These are phyloP conservation scores for Schizopygopsis pylzovi DNA, from an alignment of 2,797 vertebrate genomes.

Conservation along the genomic window DNA sequence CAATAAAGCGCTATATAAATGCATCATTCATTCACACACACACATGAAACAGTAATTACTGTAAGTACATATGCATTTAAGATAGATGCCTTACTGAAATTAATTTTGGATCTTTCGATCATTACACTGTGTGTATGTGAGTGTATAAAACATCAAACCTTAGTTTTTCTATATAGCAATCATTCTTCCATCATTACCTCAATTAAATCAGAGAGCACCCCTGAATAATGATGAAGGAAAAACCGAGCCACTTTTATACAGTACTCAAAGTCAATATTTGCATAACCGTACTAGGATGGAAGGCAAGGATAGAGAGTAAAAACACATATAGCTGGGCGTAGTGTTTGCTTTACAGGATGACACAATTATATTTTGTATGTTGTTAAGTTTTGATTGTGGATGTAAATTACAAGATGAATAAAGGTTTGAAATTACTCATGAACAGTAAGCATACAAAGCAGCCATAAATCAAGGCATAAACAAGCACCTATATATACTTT, in stretches of 20 bases:
- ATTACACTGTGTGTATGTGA: background rate
- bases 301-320: slow-evolving; percentile 8
- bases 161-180: slow-evolving; percentile 23
- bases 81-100: slow-evolving; percentile 2
- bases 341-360: slow-evolving; percentile 23
- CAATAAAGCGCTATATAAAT: no score
- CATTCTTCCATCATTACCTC: slow-evolving; percentile 10
- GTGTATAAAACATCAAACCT: slow-evolving; percentile 3
- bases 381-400: slow-evolving; percentile 9
- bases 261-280: slow-evolving; percentile 8
- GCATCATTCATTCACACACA: no score
- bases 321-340: slow-evolving; percentile 19
- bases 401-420: slow-evolving; percentile 35
- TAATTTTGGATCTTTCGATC: background rate
- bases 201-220: slow-evolving; percentile 31
- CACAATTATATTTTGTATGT: slow-evolving; percentile 16
- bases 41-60: background rate
- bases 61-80: background rate
- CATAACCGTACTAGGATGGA: slow-evolving; percentile 1
- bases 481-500: slow-evolving; percentile 7
- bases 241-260: slow-evolving; percentile 4
- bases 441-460: background rate
- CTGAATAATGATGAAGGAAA: slow-evolving; percentile 17
- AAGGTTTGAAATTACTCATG: slow-evolving; percentile 22
- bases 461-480: background rate